These are phyloP conservation scores for Poecilobothrus nobilitatus DNA, from an alignment of 2,888 invertebrate genomes.

Conservation along the genomic window DNA sequence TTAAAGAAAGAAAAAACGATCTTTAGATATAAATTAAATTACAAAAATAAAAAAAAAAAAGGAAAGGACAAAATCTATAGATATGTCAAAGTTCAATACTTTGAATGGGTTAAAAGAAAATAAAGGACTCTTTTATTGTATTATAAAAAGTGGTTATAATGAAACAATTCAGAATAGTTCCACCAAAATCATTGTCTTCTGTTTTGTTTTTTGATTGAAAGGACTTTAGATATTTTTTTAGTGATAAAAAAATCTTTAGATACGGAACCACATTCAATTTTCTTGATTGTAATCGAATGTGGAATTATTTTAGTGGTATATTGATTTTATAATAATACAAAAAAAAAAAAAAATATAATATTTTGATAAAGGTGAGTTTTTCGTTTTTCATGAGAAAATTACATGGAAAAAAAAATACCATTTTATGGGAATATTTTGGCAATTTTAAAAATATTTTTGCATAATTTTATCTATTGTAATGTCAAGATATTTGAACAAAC, in stretches of 20 bases:
- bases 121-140: neutral
- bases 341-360: too few species aligned
- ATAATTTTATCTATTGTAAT: neutral
- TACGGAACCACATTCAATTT: too few species aligned
- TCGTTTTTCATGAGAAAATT: neutral
- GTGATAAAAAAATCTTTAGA: too few species aligned
- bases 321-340: too few species aligned
- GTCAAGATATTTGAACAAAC: too few species aligned
- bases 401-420: neutral
- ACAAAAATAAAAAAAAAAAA: neutral
- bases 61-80: neutral
- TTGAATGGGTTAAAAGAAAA: neutral
- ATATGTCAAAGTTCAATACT: neutral
- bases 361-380: neutral
- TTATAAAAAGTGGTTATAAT: neutral
- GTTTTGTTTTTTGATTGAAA: too few species aligned
- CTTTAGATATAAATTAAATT: neutral
- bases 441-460: conserved; percentile 3
- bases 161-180: neutral
- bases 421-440: neutral
- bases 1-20: neutral
- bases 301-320: too few species aligned
- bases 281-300: too few species aligned
- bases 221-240: too few species aligned
- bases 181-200: too few species aligned